phyloP scores from a whole-genome alignment of 2,113 vertebrate genomes.

The Furnarius figulus region DNA sequence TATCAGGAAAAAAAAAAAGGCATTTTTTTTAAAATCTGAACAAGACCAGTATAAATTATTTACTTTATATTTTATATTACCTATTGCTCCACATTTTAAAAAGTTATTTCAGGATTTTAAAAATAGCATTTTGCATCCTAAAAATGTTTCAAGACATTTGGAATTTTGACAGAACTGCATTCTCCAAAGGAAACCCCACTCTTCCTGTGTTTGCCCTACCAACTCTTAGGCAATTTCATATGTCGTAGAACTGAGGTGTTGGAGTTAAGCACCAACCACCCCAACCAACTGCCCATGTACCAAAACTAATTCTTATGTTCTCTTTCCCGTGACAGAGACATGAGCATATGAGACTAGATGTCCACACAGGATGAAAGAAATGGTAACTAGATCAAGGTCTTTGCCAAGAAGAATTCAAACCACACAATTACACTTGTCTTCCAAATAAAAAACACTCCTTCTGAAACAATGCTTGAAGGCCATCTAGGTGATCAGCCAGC shows the following conservation, averaged over 20 bases:
- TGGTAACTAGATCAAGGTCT: not conserved
- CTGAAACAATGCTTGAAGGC: not conserved
- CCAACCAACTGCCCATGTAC: not conserved
- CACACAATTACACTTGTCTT: not conserved
- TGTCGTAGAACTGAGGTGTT: accelerated
- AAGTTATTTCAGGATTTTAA: not conserved
- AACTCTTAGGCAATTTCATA: not conserved
- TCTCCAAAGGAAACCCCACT: not conserved
- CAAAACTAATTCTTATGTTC: not conserved
- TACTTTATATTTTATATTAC: not conserved
- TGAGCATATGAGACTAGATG: not conserved
- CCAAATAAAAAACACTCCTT: not conserved
- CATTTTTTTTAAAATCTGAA: not conserved
- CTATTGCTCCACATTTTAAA: not conserved
- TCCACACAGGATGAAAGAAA: not conserved
- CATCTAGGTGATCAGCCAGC: not conserved
- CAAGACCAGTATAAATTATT: not conserved
- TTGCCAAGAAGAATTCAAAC: not conserved
- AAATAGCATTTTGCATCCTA: not conserved
- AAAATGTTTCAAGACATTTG: not conserved
- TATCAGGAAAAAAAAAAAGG: not conserved
- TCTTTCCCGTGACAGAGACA: not conserved
- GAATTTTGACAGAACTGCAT: not conserved
- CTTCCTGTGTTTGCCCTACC: not conserved
- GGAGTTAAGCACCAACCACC: not conserved